A percentile compares a stretch with the other conserved stretches of the same genome.
phyloP scores from a whole-genome alignment of 2,797 vertebrate species.

The Lerista edwardsae region DNA sequence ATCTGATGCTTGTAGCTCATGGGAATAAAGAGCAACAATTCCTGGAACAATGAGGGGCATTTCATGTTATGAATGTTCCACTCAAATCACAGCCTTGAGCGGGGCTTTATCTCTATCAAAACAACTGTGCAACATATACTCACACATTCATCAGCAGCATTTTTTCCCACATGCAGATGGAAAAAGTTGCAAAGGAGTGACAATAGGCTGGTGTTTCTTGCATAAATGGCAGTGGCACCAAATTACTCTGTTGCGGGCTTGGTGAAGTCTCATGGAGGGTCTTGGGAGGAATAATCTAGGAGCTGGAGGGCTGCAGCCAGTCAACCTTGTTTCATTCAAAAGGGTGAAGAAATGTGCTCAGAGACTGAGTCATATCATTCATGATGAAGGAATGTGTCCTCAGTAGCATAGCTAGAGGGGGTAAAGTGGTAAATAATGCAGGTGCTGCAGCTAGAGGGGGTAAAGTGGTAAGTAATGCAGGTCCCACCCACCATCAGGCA shows the following conservation, averaged over 20 bases:
- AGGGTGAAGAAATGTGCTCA: not conserved
- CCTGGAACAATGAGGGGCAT: conserved; percentile 55
- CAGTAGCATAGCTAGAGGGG: too few species aligned
- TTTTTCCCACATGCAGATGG: conserved; percentile 17
- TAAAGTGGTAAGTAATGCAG: not conserved
- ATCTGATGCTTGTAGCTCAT: conserved; percentile 9
- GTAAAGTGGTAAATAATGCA: not conserved
- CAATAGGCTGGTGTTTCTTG: not conserved
- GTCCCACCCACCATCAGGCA: too few species aligned
- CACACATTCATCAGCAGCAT: conserved; percentile 59
- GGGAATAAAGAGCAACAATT: conserved; percentile 52
- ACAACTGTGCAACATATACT: conserved; percentile 17
- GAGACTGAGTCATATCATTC: not conserved
- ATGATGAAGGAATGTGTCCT: not conserved
- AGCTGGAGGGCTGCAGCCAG: not conserved
- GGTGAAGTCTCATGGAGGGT: not conserved
- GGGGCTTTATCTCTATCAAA: conserved; percentile 50
- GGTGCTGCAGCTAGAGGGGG: too few species aligned
- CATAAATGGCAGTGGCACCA: not conserved
- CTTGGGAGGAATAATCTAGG: not conserved
- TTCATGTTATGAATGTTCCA: conserved; percentile 47
- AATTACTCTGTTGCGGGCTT: not conserved
- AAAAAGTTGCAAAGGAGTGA: not conserved
- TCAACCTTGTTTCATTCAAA: not conserved
- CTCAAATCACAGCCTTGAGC: conserved; percentile 64